Evolutionary conservation across 1,140 invertebrate genomes (phyloP).

Genomic region (Drosophila neocordata): DNA sequence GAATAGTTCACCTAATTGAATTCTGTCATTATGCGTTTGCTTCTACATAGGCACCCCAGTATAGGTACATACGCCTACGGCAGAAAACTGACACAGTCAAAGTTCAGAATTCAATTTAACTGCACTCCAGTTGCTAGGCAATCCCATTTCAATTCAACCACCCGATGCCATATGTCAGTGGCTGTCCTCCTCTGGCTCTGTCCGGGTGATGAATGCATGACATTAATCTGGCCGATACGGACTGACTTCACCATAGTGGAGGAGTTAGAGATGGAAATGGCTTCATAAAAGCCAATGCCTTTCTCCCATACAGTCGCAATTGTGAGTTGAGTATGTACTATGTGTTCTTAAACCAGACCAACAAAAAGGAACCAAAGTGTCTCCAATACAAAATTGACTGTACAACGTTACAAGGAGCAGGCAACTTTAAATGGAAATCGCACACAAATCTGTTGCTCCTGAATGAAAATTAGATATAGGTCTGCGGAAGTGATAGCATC

Average conservation of each 20-base stretch:
- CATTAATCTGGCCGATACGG: constrained; percentile 56
- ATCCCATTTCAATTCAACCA: constrained; percentile 21
- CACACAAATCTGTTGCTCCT: constrained; percentile 45
- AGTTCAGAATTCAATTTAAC: constrained; percentile 58
- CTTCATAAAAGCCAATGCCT: constrained; percentile 24
- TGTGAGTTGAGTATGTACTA: neutral
- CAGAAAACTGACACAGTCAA: neutral
- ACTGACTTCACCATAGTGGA: constrained; percentile 26
- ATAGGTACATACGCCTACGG: no score
- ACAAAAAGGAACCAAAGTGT: neutral
- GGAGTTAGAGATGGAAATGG: constrained; percentile 12
- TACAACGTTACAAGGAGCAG: neutral
- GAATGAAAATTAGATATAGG: constrained; percentile 26
- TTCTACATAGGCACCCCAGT: neutral
- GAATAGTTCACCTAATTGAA: constrained; percentile 17
- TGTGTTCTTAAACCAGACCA: neutral
- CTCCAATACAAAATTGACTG: constrained; percentile 8
- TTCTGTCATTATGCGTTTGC: constrained; percentile 13
- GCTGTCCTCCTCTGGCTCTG: constrained; percentile 10
- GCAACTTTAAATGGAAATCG: constrained; percentile 11
- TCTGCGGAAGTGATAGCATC: constrained; percentile 11
- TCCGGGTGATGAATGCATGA: constrained; percentile 50
- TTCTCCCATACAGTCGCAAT: constrained; percentile 8
- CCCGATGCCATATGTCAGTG: constrained; percentile 28
- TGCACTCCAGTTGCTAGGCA: constrained; percentile 26